Evolutionary conservation across 2,888 invertebrate genomes (phyloP), one percentile per base, ranked within the genome.

Genomic region (Volucella inanis): DNA sequence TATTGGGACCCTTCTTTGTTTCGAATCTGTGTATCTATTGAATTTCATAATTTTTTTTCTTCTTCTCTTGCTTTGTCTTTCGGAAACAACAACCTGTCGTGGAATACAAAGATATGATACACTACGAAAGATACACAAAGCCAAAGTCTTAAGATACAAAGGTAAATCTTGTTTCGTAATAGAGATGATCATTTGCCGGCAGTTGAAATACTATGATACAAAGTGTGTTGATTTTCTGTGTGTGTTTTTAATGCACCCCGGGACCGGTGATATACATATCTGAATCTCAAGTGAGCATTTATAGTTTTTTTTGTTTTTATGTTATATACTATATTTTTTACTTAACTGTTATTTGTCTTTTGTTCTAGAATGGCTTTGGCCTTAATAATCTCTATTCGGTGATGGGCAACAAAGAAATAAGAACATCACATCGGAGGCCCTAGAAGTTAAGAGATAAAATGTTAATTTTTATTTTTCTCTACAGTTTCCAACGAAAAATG

Each of bases 21-120:
- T 70, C 47, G 22, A 3, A 70, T 68, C 55, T 70, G 39, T 61
- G 54, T 70, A 41, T 68, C 62, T 68, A 55, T 71, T 76, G 65
- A 54, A 76, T 82, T 82, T 82, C 81, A 82, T 71, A 82, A 82
- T 65, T 71, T 47, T 65, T 72, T 65, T 72, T 45, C 49, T 11
- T 38, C 65, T 72, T 57, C 14, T 4, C 11, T 18, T 22, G 12
- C 61, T 8, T 41, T 41, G 11, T 74, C 54, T 72, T 18, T 22
- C 22, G 3, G 22, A 22, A 22, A 62, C 54, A 62, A 62, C 62
- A 72, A 79, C 67, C 76, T 77, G 68, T 61, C 61, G 43, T 22
- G 43, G 67, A 61, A 61, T 45, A 62, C 72, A 79, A 65, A 71
- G 64, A 71, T 72, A 79, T 38, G 45, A 54, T 39, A 47, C 62